These are phyloP conservation scores for Discoglossus pictus DNA, from an alignment of 2,797 vertebrate species.

Conservation along the genomic window DNA sequence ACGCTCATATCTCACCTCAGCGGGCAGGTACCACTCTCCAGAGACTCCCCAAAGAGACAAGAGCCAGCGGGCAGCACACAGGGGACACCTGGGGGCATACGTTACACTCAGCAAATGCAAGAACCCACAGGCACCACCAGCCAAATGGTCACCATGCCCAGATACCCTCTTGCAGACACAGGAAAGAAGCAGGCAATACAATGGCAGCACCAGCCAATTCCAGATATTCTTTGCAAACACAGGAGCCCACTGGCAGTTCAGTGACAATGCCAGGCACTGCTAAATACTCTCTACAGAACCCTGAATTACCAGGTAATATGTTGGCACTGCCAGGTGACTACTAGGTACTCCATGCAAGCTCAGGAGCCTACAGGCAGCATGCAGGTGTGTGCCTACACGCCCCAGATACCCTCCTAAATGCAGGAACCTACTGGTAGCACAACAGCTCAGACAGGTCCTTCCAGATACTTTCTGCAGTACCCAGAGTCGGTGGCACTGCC, in stretches of 20 bases:
- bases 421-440: constrained; percentile 18
- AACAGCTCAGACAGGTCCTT: background rate
- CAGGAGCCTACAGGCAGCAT: constrained; percentile 29
- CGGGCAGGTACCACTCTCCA: constrained; percentile 11
- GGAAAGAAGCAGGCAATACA: constrained; percentile 24
- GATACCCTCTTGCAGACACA: constrained; percentile 29
- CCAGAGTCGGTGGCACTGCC: constrained; percentile 50
- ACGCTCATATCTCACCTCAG: constrained; percentile 2
- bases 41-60: constrained; percentile 43
- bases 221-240: constrained; percentile 23
- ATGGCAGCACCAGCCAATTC: constrained; percentile 23
- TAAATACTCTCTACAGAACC: constrained; percentile 37
- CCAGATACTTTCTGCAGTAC: constrained; percentile 20
- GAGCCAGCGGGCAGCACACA: constrained; percentile 43
- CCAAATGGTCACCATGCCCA: constrained; percentile 10
- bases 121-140: constrained; percentile 10
- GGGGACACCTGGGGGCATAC: constrained; percentile 5
- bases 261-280: constrained; percentile 9
- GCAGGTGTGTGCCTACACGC: constrained; percentile 12
- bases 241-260: constrained; percentile 17
- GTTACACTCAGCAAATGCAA: constrained; percentile 25
- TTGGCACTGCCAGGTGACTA: constrained; percentile 7
- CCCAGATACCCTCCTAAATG: constrained; percentile 11
- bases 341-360: constrained; percentile 10
- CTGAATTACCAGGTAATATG: constrained; percentile 36